Evolutionary conservation across 2,797 vertebrate genomes (phyloP), one percentile per base, ranked within the genome.

Genomic region (Myiotriccus ornatus): DNA sequence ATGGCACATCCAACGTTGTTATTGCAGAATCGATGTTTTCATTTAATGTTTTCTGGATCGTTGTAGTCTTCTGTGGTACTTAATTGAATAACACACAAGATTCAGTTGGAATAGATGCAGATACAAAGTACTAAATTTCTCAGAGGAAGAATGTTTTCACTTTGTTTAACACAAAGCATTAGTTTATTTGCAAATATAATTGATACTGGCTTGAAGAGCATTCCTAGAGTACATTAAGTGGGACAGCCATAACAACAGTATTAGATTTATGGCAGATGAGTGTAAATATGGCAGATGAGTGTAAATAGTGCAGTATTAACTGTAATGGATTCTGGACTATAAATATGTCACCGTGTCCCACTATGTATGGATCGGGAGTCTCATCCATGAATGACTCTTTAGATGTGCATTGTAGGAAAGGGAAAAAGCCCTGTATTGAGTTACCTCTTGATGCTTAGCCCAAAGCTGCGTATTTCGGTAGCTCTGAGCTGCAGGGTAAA

Each of bases 31-130:
- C 62, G 0, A 85, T 92, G 77, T 82, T 88, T 94, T 86, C 62
- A 60, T 85, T 92, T 94, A 73, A 69, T 60, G 59, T 90, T 95
- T 84, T 87, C 86, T 94, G 92, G 82, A 95, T 94, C 37, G 39
- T 91, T 92, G 69, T 78, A 78, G 60, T 92, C 78, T 44, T 84
- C 74, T 84, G 85, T 95, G 44, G 60, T 95, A 67, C 57, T 93
- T 94, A 97, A 96, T 91, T 92, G 60, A 90, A 88, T 94, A 91
- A 94, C 94, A 44, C 25, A 52, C 68, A 62, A 91, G 77, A 87
- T 86, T 76, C 30, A 55, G 67, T 84, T 86, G 44, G 63, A 97
- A 93, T 75, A 80, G 55, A 87, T 63, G 75, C 57, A 88, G 35
- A 85, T 87, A n/a, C 52, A 47, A 81, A 91, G 79, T 87, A 83